Percentiles rank a stretch among this genome's conserved stretches.
Evolutionary conservation across 2,113 vertebrate species (phyloP).

Genomic region (Struthio camelus): DNA sequence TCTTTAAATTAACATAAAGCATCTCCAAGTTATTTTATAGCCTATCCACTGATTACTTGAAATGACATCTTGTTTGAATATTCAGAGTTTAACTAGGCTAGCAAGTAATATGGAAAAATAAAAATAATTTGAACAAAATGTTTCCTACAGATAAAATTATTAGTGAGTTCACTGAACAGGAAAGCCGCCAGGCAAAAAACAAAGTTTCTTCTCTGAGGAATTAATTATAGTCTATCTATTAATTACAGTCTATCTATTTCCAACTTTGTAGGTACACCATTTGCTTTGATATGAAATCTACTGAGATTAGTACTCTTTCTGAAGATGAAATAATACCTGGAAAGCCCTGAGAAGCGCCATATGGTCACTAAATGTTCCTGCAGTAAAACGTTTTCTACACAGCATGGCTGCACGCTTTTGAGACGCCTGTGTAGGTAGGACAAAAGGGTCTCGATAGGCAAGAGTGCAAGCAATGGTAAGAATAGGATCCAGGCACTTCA

Average conservation of each 20-base stretch:
- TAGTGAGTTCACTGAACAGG: neutral
- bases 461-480: constrained; percentile 94
- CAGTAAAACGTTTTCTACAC: constrained; percentile 85
- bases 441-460: constrained; percentile 91
- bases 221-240: neutral
- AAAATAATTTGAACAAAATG: neutral
- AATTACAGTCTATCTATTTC: too few relatives aligned
- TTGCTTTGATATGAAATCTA: neutral
- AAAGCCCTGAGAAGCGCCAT: constrained; percentile 95
- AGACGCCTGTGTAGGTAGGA: constrained; percentile 86
- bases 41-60: neutral
- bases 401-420: constrained; percentile 88
- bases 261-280: neutral
- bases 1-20: neutral
- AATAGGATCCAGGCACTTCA: constrained; percentile 96
- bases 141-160: neutral
- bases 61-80: neutral
- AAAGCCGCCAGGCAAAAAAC: neutral
- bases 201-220: neutral
- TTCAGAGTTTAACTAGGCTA: neutral
- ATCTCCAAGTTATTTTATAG: neutral
- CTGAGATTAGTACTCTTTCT: neutral
- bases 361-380: constrained; percentile 92
- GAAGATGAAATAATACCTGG: constrained; percentile 80
- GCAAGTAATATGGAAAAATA: neutral